A percentile compares a stretch with the other conserved stretches of the same genome.
Evolutionary conservation across 2,888 invertebrate species (phyloP).

Genomic region (Lithophane semibrunnea): DNA sequence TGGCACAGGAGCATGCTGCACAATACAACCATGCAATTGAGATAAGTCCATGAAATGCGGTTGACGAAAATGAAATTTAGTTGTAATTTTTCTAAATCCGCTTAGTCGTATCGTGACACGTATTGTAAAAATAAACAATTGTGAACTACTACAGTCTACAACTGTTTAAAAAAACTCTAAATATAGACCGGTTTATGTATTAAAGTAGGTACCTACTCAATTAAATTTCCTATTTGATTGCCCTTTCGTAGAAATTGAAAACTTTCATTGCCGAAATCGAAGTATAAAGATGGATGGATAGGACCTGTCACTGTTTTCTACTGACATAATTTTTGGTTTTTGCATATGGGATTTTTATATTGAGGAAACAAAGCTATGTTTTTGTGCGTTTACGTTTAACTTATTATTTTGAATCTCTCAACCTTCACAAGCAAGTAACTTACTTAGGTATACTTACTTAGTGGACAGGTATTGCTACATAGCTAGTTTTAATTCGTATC

Average conservation of each 20-base stretch:
- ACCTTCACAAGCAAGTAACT: background rate
- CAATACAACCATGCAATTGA: background rate
- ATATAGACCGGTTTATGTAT: background rate
- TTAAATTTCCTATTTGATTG: background rate
- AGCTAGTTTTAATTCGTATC: conserved; percentile 5
- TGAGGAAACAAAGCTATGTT: background rate
- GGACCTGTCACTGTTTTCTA: background rate
- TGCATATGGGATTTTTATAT: background rate
- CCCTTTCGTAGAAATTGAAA: background rate
- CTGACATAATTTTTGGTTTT: background rate
- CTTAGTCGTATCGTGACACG: background rate
- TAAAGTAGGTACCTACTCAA: too few species aligned
- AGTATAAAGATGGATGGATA: background rate
- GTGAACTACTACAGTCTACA: background rate
- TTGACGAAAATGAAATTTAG: background rate
- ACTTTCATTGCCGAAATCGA: conserved; percentile 5
- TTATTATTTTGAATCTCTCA: background rate
- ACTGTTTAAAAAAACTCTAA: background rate
- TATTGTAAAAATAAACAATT: background rate
- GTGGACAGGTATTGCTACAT: background rate
- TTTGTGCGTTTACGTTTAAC: background rate
- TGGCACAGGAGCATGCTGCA: too few species aligned
- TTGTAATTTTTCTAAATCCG: background rate
- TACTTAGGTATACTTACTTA: background rate
- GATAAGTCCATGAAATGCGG: background rate